These are phyloP conservation scores for Lamellibrachia luymesi DNA, from an alignment of 1,140 invertebrate genomes.

Conservation along the genomic window DNA sequence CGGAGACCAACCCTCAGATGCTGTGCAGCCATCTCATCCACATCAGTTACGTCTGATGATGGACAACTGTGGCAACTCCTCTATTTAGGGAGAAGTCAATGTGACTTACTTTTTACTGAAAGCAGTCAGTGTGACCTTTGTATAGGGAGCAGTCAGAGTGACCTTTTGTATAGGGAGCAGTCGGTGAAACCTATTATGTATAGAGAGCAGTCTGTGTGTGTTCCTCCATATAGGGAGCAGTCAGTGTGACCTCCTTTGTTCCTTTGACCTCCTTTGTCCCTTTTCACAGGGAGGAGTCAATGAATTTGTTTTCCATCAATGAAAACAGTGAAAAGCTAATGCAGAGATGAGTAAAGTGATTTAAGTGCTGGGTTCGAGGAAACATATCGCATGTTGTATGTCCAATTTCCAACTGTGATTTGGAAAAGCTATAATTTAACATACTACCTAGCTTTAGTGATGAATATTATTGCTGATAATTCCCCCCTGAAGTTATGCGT, in stretches of 20 bases:
- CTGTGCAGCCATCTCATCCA: conserved; percentile 81
- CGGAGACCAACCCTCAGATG: conserved; percentile 82
- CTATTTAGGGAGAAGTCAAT: background rate
- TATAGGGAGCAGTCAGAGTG: too few relatives aligned
- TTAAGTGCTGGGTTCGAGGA: background rate
- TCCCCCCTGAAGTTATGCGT: background rate
- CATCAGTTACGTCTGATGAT: background rate
- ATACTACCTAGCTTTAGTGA: background rate
- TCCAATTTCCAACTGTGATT: too few relatives aligned
- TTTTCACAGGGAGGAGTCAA: background rate
- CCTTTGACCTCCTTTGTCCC: background rate
- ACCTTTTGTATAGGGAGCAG: too few relatives aligned
- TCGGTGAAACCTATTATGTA: too few relatives aligned
- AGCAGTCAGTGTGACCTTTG: background rate
- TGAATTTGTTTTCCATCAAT: background rate
- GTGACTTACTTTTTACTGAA: background rate
- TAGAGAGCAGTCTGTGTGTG: background rate
- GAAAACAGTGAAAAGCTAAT: background rate
- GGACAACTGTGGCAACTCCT: background rate
- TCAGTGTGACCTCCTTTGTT: background rate
- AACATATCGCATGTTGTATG: background rate
- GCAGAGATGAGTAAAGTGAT: background rate
- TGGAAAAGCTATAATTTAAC: too few relatives aligned
- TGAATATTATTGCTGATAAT: background rate
- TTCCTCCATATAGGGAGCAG: background rate